A percentile compares a stretch with the other conserved stretches of the same genome.
Conservation (phyloP, 2,888 invertebrate species). For the Synergus umbraculus region DNA sequence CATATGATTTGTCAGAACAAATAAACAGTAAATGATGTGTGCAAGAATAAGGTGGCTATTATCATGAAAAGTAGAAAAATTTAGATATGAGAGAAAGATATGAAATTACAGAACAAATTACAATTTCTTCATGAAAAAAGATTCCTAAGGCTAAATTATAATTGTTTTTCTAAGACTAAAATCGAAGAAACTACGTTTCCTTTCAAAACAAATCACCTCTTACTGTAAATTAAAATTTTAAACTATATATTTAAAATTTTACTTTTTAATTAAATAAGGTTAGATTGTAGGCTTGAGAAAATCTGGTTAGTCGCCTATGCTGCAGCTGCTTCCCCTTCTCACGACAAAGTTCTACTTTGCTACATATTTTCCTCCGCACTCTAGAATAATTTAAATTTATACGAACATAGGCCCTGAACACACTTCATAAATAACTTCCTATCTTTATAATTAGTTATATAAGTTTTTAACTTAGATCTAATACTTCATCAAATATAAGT, state of each 20-base stretch:
- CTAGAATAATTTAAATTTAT: neutral
- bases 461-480: neutral
- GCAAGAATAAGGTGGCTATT: too few relatives aligned
- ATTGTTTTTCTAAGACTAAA: neutral
- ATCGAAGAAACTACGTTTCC: neutral
- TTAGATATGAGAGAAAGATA: too few relatives aligned
- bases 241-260: neutral
- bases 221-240: neutral
- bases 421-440: neutral
- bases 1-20: too few relatives aligned
- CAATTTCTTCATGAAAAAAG: too few relatives aligned
- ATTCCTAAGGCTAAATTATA: too few relatives aligned
- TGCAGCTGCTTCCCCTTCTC: neutral
- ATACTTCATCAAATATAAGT: too few relatives aligned
- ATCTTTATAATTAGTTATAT: too few relatives aligned
- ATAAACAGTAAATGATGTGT: too few relatives aligned
- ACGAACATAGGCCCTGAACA: neutral
- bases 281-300: neutral
- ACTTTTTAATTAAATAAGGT: neutral
- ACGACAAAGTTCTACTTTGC: neutral
- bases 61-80: neutral
- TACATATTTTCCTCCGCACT: neutral
- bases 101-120: too few relatives aligned
- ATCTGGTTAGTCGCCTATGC: constrained; percentile 7
- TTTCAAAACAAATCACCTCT: neutral